Evolutionary conservation across 1,140 invertebrate genomes (phyloP).

Genomic region (Drosophila takahashii): DNA sequence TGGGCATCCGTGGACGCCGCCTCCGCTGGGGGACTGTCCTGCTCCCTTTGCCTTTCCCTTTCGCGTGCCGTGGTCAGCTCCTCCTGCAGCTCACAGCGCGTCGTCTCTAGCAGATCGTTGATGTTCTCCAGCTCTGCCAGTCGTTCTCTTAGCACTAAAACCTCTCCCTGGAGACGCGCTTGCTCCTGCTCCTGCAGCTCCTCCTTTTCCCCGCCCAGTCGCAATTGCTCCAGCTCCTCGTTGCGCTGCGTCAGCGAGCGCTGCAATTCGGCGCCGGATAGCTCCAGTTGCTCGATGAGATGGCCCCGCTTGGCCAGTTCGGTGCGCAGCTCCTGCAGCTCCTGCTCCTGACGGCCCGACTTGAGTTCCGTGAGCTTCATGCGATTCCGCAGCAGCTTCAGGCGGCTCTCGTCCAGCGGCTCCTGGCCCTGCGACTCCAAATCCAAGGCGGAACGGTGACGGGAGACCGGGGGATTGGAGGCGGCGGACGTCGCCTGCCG

Average conservation of each 20-base stretch:
- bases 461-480: slow-evolving; percentile 48
- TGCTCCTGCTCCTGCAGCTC: slow-evolving; percentile 46
- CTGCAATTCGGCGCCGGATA: slow-evolving; percentile 36
- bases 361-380: slow-evolving; percentile 69
- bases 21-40: slow-evolving; percentile 72
- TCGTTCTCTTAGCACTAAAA: slow-evolving; percentile 35
- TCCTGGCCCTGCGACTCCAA: slow-evolving; percentile 49
- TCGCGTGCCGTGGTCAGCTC: slow-evolving; percentile 58
- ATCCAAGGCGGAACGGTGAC: slow-evolving; percentile 75
- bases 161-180: slow-evolving; percentile 44
- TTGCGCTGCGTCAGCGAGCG: slow-evolving; percentile 22
- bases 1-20: slow-evolving; percentile 50
- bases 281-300: slow-evolving; percentile 57
- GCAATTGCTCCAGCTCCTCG: slow-evolving; percentile 42
- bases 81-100: slow-evolving; percentile 67
- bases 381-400: slow-evolving; percentile 62
- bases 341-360: slow-evolving; percentile 63
- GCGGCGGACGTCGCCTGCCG: slow-evolving; percentile 13
- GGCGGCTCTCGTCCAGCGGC: slow-evolving; percentile 47
- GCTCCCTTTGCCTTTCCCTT: slow-evolving; percentile 88
- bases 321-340: slow-evolving; percentile 55
- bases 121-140: slow-evolving; percentile 49
- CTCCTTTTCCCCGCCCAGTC: not conserved
- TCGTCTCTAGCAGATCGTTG: slow-evolving; percentile 68
- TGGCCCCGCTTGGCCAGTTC: slow-evolving; percentile 41